Evolutionary conservation across 2,888 invertebrate genomes (phyloP), one percentile per base, ranked within the genome.

Genomic region (Eucriotettix oculatus): DNA sequence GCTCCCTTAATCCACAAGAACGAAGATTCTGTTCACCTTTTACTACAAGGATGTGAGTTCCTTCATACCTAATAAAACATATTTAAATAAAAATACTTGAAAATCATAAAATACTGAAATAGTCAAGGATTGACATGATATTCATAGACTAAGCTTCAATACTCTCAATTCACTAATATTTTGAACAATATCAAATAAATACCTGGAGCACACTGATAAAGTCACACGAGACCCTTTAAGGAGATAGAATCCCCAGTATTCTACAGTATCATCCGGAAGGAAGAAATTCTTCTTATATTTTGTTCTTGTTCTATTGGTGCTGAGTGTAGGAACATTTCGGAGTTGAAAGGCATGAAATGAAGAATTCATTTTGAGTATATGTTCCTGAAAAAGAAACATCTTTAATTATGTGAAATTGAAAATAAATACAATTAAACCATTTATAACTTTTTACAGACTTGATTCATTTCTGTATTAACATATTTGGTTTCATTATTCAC

Each of bases 231-330:
- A 88, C 40, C 89, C 90, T 72, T 84, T 82, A 57, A 88, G 75
- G 56, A 91, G 75, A 74, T 86, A 90, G 74, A 91, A 90, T 3
- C 90, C 90, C 90, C 90, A 91, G 72, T 90, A 91, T 71, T 91
- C 90, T 44, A 90, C 73, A 11, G 90, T 89, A 68, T 90, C 90
- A 71, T 90, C 90, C 0, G 88, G 89, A 64, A 91, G 73, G 2
- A 78, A 79, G 86, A 91, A 88, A 10, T 87, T 87, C 69, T 90
- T 90, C 70, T 84, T 87, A 66, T 90, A 74, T 65, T 84, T 76
- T 66, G 89, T 84, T 68, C 88, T 87, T 72, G 86, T 88, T 58
- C 82, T 83, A 60, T 77, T 75, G 59, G 67, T 61, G 56, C 86
- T 83, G 63, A 86, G 75, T 73, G 83, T 81, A 9, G 90, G 90